Evolutionary conservation across 2,888 invertebrate genomes (phyloP).

Genomic region (Nymphalis c-album): DNA sequence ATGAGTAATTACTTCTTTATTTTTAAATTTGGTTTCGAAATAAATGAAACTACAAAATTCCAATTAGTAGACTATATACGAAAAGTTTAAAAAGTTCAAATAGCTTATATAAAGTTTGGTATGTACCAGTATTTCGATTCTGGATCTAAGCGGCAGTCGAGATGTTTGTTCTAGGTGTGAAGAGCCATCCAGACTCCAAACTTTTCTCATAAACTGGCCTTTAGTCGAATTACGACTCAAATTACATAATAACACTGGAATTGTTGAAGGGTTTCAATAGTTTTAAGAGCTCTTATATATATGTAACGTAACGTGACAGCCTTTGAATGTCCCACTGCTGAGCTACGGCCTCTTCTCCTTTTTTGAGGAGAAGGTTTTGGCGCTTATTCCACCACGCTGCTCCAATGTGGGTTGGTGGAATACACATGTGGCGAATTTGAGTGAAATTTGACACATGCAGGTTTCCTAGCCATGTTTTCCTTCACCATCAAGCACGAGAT

Average conservation of each 20-base stretch:
- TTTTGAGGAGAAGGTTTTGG: too few relatives aligned
- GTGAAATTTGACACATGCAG: too few relatives aligned
- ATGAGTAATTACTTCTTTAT: too few relatives aligned
- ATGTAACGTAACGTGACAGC: too few relatives aligned
- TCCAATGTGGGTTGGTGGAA: too few relatives aligned
- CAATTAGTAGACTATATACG: not conserved
- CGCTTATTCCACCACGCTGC: too few relatives aligned
- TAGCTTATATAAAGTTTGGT: slow-evolving; percentile 2
- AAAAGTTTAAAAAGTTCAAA: slow-evolving; percentile 6
- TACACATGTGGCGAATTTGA: too few relatives aligned
- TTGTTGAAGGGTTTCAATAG: slow-evolving; percentile 4
- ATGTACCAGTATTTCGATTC: not conserved
- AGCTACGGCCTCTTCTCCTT: too few relatives aligned
- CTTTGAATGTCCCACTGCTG: too few relatives aligned
- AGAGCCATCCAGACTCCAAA: slow-evolving; percentile 36
- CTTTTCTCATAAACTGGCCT: slow-evolving; percentile 39
- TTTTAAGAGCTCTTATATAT: not conserved
- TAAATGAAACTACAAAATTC: not conserved
- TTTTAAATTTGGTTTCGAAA: not conserved
- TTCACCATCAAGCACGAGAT: too few relatives aligned
- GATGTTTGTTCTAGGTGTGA: slow-evolving; percentile 38
- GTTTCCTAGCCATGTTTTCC: too few relatives aligned
- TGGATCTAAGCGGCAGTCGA: slow-evolving; percentile 5
- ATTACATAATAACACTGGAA: slow-evolving; percentile 12
- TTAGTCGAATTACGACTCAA: slow-evolving; percentile 29